These are phyloP conservation scores for Myotis davidii DNA, from an alignment of 2,113 vertebrate species.

Conservation along the genomic window DNA sequence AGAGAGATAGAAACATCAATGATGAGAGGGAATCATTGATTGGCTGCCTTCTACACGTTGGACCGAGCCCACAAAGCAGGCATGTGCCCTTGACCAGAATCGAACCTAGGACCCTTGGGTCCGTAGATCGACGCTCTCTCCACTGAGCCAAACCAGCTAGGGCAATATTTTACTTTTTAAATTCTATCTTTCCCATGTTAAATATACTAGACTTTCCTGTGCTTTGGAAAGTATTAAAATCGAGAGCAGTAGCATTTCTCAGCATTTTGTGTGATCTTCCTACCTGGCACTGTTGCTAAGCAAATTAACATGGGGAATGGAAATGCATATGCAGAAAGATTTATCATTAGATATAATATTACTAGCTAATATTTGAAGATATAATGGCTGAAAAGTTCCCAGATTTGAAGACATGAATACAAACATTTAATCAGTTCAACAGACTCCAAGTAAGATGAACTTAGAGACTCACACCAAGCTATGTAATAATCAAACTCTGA, in stretches of 20 bases:
- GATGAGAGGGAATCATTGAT: too few relatives aligned
- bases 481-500: neutral
- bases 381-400: neutral
- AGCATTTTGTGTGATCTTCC: neutral
- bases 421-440: neutral
- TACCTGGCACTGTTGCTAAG: slow-evolving; percentile 17
- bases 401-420: neutral
- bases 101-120: too few relatives aligned
- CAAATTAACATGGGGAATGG: neutral
- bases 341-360: neutral
- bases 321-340: neutral
- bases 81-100: too few relatives aligned
- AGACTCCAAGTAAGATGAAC: neutral
- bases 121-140: too few relatives aligned
- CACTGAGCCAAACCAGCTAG: too few relatives aligned
- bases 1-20: too few relatives aligned
- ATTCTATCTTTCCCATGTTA: neutral
- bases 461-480: neutral
- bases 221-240: neutral
- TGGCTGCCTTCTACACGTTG: too few relatives aligned
- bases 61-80: too few relatives aligned
- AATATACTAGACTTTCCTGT: neutral
- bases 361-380: neutral
- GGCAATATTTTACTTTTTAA: neutral
- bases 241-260: neutral